A percentile compares a stretch with the other conserved stretches of the same genome.
Evolutionary conservation across 2,113 vertebrate species (phyloP).

Genomic region (Zootoca vivipara): DNA sequence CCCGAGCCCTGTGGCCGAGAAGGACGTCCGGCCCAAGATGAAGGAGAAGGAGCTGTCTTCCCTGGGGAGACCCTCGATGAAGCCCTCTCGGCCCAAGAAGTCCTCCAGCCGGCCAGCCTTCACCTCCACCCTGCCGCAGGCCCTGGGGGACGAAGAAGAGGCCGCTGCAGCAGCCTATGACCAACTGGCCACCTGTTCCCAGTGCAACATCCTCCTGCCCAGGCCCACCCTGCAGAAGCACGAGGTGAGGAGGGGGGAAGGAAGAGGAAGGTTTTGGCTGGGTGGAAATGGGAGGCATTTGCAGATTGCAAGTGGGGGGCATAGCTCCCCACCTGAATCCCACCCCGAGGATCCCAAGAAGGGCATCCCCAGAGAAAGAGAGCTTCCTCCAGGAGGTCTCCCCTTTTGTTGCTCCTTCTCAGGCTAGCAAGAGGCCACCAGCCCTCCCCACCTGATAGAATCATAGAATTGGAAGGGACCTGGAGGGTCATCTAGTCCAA

Average conservation of each 20-base stretch:
- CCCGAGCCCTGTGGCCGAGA: not conserved
- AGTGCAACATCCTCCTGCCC: slow-evolving; percentile 64
- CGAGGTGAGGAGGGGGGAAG: slow-evolving; percentile 49
- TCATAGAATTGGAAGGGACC: too few relatives aligned
- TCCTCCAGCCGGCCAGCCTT: not conserved
- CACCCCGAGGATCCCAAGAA: too few relatives aligned
- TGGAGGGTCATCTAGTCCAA: too few relatives aligned
- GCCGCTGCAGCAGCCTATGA: slow-evolving; percentile 35
- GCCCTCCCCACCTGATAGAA: too few relatives aligned
- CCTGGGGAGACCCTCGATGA: slow-evolving; percentile 7
- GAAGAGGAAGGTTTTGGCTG: not conserved
- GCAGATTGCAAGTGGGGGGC: too few relatives aligned
- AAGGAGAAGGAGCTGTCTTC: not conserved
- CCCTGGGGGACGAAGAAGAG: not conserved
- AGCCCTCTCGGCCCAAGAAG: slow-evolving; percentile 8
- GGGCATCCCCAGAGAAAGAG: too few relatives aligned
- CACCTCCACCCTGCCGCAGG: not conserved
- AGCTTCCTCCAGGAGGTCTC: not conserved
- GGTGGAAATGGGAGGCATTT: too few relatives aligned
- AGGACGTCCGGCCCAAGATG: slow-evolving; percentile 57
- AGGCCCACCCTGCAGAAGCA: slow-evolving; percentile 49
- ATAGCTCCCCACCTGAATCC: too few relatives aligned
- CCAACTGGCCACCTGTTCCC: slow-evolving; percentile 41
- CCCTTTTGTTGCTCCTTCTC: too few relatives aligned
- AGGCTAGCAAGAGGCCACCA: too few relatives aligned